Conservation (phyloP, 2,113 vertebrate species). For the Orycteropus afer region DNA sequence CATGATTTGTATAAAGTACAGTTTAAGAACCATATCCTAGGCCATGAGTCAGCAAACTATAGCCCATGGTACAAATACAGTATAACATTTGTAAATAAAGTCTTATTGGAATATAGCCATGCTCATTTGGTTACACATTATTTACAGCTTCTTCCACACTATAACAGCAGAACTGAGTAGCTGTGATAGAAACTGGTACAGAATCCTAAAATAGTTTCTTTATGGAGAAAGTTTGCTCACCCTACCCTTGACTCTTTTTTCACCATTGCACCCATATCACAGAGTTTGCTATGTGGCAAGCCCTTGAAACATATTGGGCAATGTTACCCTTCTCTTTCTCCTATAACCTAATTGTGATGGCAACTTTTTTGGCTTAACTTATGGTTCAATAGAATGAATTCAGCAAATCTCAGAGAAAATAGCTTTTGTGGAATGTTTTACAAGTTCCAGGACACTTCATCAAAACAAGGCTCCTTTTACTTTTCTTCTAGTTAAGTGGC, state of each 20-base stretch:
- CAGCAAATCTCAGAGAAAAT: background rate
- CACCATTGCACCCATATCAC: background rate
- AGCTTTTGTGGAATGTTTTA: slow-evolving; percentile 40
- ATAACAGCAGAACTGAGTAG: no score
- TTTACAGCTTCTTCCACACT: background rate
- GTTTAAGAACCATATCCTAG: background rate
- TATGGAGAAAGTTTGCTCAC: background rate
- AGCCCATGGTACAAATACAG: background rate
- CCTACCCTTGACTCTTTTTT: background rate
- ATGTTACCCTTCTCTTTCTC: background rate
- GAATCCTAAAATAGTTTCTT: background rate
- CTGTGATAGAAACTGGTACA: no score
- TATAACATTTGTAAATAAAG: background rate
- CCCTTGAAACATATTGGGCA: background rate
- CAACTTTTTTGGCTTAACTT: background rate
- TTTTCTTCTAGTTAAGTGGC: slow-evolving; percentile 49
- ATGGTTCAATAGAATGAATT: background rate
- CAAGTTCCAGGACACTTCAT: slow-evolving; percentile 54
- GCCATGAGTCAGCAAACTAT: background rate
- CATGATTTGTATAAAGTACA: background rate
- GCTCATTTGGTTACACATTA: background rate
- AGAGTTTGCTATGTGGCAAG: background rate
- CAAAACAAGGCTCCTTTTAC: slow-evolving; percentile 57
- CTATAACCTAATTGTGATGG: background rate
- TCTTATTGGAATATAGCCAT: background rate